phyloP scores from a whole-genome alignment of 2,113 vertebrate species.

The Nothobranchius furzeri region DNA sequence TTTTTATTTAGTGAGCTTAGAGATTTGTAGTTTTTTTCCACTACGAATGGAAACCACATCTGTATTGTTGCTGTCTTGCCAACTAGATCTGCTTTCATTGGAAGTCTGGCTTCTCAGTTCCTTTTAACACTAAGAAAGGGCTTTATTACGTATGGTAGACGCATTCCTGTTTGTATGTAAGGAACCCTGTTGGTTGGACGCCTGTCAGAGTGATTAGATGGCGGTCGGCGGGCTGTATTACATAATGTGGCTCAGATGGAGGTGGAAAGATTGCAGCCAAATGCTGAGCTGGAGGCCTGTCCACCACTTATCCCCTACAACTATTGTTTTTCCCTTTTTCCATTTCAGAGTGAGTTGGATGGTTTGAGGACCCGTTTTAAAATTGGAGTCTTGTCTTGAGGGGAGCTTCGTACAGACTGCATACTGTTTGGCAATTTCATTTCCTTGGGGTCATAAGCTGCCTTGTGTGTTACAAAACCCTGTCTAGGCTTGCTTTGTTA shows the following conservation, averaged over 20 bases:
- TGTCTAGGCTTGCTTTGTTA: constrained; percentile 40
- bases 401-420: constrained; percentile 8
- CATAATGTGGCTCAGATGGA: constrained; percentile 68
- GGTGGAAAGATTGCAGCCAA: constrained; percentile 42
- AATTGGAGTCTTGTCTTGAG: constrained; percentile 18
- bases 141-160: not conserved
- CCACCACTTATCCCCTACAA: constrained; percentile 10
- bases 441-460: constrained; percentile 42
- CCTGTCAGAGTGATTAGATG: constrained; percentile 9
- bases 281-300: constrained; percentile 28
- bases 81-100: not conserved
- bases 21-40: not conserved
- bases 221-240: constrained; percentile 50
- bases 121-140: constrained; percentile 1
- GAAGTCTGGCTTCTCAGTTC: not conserved
- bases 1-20: constrained; percentile 9
- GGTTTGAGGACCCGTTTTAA: constrained; percentile 11
- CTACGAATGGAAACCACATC: not conserved
- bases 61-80: constrained; percentile 7
- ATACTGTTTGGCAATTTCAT: constrained; percentile 34
- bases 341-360: constrained; percentile 3
- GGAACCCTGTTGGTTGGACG: constrained; percentile 35
- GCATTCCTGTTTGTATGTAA: constrained; percentile 21
- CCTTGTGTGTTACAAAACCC: constrained; percentile 31
- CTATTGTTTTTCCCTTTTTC: constrained; percentile 34